Evolutionary conservation across 1,140 invertebrate species (phyloP), one percentile per base, ranked within the genome.

Genomic region (Heliconius himera): DNA sequence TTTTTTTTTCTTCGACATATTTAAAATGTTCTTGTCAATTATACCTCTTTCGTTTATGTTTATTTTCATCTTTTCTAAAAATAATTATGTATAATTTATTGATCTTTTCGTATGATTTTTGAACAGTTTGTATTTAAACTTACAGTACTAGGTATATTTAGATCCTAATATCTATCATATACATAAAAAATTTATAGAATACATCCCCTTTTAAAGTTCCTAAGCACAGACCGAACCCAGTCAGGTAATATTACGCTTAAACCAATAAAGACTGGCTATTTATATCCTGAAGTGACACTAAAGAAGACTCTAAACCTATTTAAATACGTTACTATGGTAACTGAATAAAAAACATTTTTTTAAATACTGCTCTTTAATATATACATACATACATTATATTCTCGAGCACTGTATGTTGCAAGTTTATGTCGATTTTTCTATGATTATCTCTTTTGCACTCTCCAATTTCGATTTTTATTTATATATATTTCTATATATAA

Each of bases 181-280:
- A 22, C 20, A n/a, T n/a, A 22, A 60, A 4, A 18, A 16, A 11
- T 66, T 16, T 66, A n/a, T 66, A 78, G 80, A 81, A 78, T 81
- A 81, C 80, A 81, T 78, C 76, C 80, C 70, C 60, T 66, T 29
- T 26, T n/a, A 41, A 74, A 51, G 71, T 54, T 72, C 72, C 56
- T 73, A 81, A 49, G 46, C 66, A 70, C 75, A 76, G 71, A 73
- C 29, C 11, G 8, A 36, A 38, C 77, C 80, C 77, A 78, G 80
- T 81, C 80, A 78, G 66, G 66, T 82, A 80, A 73, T 33, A 77
- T 78, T 82, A 82, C 81, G 81, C 81, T 82, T 82, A 82, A 79
- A 82, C 54, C 74, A 49, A 75, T 73, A n/a, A 82, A 82, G 81
- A 82, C 81, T 82, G 81, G 81, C 54, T 80, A 82, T 79, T 82